Conservation (phyloP, 1,140 invertebrate species). For the Psilanteris sp. region DNA sequence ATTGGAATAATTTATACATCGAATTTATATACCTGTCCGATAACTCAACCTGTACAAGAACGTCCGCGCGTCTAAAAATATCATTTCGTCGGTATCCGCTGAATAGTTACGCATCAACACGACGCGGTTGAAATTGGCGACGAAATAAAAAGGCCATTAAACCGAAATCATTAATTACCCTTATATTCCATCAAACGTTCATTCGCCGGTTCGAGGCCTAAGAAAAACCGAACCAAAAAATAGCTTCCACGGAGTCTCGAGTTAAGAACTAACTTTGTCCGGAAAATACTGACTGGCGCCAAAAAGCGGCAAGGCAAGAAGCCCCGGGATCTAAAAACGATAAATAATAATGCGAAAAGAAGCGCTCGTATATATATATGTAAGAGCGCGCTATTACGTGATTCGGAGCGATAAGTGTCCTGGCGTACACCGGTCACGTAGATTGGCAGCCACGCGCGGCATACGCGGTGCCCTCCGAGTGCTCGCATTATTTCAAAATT, state of each 20-base stretch:
- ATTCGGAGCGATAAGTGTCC: constrained; percentile 48
- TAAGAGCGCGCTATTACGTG: constrained; percentile 45
- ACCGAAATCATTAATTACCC: background rate
- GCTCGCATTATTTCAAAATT: constrained; percentile 69
- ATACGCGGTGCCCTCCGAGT: constrained; percentile 50
- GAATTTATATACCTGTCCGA: too few relatives aligned
- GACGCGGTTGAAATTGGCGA: too few relatives aligned
- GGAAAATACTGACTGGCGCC: background rate
- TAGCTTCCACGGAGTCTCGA: too few relatives aligned
- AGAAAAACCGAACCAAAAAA: too few relatives aligned
- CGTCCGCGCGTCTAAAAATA: too few relatives aligned
- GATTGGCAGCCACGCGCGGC: constrained; percentile 60
- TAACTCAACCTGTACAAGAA: too few relatives aligned
- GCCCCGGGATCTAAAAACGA: constrained; percentile 21
- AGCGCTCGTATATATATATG: constrained; percentile 37
- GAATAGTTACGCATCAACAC: too few relatives aligned
- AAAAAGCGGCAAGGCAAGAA: constrained; percentile 19
- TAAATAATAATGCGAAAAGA: constrained; percentile 42
- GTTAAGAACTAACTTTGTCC: constrained; percentile 3
- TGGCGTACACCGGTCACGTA: constrained; percentile 65
- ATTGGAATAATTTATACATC: too few relatives aligned
- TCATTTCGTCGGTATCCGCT: too few relatives aligned
- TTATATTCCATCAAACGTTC: constrained; percentile 2
- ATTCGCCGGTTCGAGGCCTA: too few relatives aligned
- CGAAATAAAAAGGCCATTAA: too few relatives aligned